A percentile compares a stretch with the other conserved stretches of the same genome.
Conservation (phyloP, 2,888 invertebrate species). For the Mesorhabditis spiculigera region DNA sequence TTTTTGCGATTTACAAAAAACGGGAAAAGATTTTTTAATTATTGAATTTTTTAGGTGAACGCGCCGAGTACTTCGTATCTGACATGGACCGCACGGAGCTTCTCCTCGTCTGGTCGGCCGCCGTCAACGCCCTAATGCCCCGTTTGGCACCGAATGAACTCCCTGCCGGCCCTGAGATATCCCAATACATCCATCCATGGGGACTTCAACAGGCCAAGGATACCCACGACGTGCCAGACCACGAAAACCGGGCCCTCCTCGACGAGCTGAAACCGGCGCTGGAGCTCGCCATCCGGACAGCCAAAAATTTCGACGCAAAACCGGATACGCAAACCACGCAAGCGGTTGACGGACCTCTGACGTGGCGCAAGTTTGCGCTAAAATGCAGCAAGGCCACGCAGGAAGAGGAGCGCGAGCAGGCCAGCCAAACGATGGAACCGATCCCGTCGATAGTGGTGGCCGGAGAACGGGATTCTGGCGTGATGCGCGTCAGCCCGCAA, state of each 20-base stretch:
- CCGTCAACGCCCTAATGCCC: constrained; percentile 23
- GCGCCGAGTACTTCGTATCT: constrained; percentile 34
- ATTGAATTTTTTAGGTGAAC: too few relatives aligned
- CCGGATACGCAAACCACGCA: not conserved
- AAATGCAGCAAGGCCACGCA: constrained; percentile 21
- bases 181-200: constrained; percentile 47
- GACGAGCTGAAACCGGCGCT: constrained; percentile 22
- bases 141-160: constrained; percentile 5
- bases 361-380: constrained; percentile 95
- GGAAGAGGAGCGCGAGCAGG: constrained; percentile 21
- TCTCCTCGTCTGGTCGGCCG: constrained; percentile 32
- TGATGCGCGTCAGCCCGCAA: constrained; percentile 24
- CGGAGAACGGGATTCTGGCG: constrained; percentile 21
- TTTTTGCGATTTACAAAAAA: too few relatives aligned
- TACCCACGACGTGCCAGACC: constrained; percentile 29
- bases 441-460: constrained; percentile 60
- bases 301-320: not conserved
- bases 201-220: constrained; percentile 46
- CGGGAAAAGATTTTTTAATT: too few relatives aligned
- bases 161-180: constrained; percentile 12
- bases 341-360: constrained; percentile 86
- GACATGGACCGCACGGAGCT: constrained; percentile 40
- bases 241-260: constrained; percentile 21
- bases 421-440: constrained; percentile 60
- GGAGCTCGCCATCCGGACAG: constrained; percentile 11